Conservation (phyloP, 1,140 invertebrate species). For the Nixonia krombeini region DNA sequence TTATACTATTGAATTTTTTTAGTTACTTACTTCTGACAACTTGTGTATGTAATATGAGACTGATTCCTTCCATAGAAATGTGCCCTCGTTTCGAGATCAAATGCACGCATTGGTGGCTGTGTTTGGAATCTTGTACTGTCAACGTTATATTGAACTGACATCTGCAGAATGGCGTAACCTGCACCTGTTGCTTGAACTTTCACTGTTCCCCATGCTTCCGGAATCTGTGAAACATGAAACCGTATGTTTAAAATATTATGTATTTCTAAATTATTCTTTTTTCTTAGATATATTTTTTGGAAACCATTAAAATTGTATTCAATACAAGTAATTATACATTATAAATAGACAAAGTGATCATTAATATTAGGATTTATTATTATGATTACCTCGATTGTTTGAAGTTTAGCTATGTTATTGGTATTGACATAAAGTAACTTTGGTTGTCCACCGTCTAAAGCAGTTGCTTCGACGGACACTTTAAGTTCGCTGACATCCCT, state of each 20-base stretch:
- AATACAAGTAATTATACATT: too few relatives aligned
- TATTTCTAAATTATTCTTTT: too few relatives aligned
- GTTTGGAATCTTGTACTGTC: constrained; percentile 90
- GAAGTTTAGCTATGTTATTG: constrained; percentile 82
- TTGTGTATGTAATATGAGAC: constrained; percentile 88
- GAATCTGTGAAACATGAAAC: constrained; percentile 80
- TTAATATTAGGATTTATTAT: too few relatives aligned
- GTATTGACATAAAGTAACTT: constrained; percentile 80
- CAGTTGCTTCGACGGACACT: constrained; percentile 87
- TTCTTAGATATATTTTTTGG: too few relatives aligned
- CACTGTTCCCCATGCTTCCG: constrained; percentile 92
- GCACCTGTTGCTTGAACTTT: constrained; percentile 91
- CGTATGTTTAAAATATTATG: too few relatives aligned
- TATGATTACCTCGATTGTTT: constrained; percentile 78
- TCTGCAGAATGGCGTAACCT: constrained; percentile 92
- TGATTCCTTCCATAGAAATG: constrained; percentile 91
- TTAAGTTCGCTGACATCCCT: constrained; percentile 89
- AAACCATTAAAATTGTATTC: too few relatives aligned
- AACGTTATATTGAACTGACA: constrained; percentile 96
- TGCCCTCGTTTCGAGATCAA: constrained; percentile 80
- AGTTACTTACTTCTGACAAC: constrained; percentile 83
- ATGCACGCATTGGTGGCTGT: constrained; percentile 83
- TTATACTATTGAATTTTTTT: too few relatives aligned
- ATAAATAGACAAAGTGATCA: too few relatives aligned
- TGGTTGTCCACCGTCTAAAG: constrained; percentile 79